phyloP scores from a whole-genome alignment of 1,140 invertebrate genomes.

The Hylyphantes graminicola region DNA sequence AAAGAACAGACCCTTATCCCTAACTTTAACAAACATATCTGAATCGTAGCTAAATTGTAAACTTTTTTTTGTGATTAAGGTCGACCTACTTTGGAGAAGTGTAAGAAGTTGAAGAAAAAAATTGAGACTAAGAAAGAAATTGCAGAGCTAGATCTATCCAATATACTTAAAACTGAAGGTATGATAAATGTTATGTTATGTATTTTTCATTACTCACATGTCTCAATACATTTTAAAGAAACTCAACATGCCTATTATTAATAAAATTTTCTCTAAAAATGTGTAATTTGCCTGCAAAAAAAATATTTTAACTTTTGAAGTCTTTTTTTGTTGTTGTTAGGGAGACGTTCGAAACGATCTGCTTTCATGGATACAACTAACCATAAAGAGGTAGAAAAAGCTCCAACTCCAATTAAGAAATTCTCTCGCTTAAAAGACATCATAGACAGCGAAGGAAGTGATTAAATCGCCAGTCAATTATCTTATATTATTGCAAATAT shows the following conservation, averaged over 20 bases:
- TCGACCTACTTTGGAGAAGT: conserved; percentile 51
- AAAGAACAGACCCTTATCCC: not conserved
- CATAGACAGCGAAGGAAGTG: conserved; percentile 52
- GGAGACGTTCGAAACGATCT: conserved; percentile 23
- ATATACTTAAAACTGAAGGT: conserved; percentile 36
- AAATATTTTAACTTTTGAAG: not conserved
- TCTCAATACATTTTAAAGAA: not conserved
- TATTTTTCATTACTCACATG: not conserved
- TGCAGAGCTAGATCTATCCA: conserved; percentile 32
- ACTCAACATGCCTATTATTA: not conserved
- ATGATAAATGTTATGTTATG: conserved; percentile 1
- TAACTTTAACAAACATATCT: no score
- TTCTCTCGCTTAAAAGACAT: conserved; percentile 24
- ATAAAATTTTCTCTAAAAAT: not conserved
- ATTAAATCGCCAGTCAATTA: not conserved
- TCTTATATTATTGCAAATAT: no score
- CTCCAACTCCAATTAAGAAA: not conserved
- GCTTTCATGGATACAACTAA: conserved; percentile 16
- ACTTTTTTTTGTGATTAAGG: conserved; percentile 8
- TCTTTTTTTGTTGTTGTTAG: not conserved
- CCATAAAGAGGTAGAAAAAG: not conserved
- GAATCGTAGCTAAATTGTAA: no score
- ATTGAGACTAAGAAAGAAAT: conserved; percentile 53
- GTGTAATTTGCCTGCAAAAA: not conserved
- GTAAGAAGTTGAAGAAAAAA: conserved; percentile 46